Base-by-base conservation (phyloP, 2,797 vertebrate genomes). In the Neosalanx taihuensis region DNA sequence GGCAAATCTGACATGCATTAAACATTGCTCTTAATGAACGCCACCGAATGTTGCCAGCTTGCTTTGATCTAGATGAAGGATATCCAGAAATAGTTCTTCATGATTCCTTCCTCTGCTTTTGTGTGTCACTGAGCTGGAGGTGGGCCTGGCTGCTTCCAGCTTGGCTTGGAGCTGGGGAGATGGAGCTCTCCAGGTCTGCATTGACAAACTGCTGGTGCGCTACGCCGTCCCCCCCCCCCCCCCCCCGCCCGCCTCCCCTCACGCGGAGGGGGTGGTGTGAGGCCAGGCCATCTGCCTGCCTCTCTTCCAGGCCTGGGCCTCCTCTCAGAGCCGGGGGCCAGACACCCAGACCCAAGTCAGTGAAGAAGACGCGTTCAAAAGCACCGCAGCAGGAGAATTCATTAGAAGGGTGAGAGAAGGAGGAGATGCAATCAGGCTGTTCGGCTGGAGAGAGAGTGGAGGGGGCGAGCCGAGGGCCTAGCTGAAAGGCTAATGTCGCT, bases 1-100 rank as follows among this genome's bases (percentile, higher is more conserved):
- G 69, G 63, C 61, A 75, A 78, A 80, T 84, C 76, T 80, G 81
- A 85, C 82, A 89, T 89, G 86, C 84, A 91, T 91, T 89, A 91
- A 89, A 91, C 89, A 91, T 88, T 84, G 79, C 60, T 83, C 46
- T 59, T 89, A 89, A 90, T 88, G 82, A 89, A 86, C 68, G 67
- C 71, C 64, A 86, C 87, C 83, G 78, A 86, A 84, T 72, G 81
- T 75, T 71, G 79, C 80, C 77, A 77, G 66, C 83, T 76, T 73
- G 78, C 88, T 90, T 89, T 91, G 84, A 91, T 90, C 85, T 87
- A 67, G 76, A 82, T 80, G 81, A 87, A 84, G 83, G 75, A 86
- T 88, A 80, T 81, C 77, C 37, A 70, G 81, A 76, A 81, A 84
- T 87, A 81, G 87, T 88, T 88, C 90, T 87, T 90, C 80, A 83